Conservation (phyloP, 2,888 invertebrate genomes). For the Tuta absoluta region DNA sequence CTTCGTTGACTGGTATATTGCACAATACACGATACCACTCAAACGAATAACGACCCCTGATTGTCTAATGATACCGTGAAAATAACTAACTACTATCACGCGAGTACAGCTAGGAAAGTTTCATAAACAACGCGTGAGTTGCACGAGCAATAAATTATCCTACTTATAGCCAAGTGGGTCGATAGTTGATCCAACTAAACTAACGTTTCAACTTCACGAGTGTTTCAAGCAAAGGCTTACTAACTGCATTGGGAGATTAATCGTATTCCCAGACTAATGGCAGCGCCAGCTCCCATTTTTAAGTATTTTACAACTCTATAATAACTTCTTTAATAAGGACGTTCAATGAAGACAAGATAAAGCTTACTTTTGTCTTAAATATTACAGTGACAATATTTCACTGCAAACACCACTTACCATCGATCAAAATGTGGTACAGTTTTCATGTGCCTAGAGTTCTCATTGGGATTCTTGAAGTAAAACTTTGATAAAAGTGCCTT, state of each 20-base stretch:
- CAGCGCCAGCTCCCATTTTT: background rate
- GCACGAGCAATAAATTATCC: conserved; percentile 26
- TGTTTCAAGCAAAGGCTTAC: conserved; percentile 11
- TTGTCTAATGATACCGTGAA: conserved; percentile 50
- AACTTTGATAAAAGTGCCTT: background rate
- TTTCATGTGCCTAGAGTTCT: background rate
- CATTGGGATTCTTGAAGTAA: conserved; percentile 11
- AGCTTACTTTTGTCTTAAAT: no score
- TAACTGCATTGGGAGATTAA: conserved; percentile 9
- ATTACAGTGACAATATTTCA: no score
- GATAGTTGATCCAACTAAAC: conserved; percentile 14
- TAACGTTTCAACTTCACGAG: conserved; percentile 17
- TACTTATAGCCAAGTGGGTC: conserved; percentile 22
- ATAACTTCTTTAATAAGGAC: no score
- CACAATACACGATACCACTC: conserved; percentile 38
- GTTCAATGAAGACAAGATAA: no score
- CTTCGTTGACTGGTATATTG: conserved; percentile 42
- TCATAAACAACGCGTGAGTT: conserved; percentile 27
- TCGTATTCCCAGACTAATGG: background rate
- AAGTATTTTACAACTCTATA: background rate
- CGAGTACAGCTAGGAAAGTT: conserved; percentile 26
- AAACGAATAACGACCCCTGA: conserved; percentile 41
- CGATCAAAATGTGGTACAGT: background rate
- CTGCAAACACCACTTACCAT: background rate
- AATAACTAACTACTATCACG: conserved; percentile 40